These are phyloP conservation scores for Tenebrosternarchus preto DNA, from an alignment of 2,113 vertebrate genomes.

Conservation along the genomic window DNA sequence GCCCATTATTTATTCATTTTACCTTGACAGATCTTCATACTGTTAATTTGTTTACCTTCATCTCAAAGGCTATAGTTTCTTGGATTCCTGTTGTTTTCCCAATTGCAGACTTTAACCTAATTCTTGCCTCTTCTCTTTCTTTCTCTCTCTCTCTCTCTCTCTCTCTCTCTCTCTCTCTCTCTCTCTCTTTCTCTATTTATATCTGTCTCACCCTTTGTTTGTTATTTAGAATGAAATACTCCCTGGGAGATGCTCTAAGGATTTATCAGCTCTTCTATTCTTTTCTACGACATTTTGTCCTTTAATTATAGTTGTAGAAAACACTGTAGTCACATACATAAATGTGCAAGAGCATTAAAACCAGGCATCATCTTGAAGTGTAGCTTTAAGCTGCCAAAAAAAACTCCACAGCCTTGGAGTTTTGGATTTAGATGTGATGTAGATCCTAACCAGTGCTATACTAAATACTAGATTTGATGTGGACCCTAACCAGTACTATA, in stretches of 20 bases:
- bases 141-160: too few relatives aligned
- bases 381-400: too few relatives aligned
- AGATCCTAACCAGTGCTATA: too few relatives aligned
- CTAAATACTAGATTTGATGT: too few relatives aligned
- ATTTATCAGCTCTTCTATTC: too few relatives aligned
- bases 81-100: background rate
- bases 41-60: background rate
- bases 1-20: too few relatives aligned
- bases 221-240: conserved; percentile 55
- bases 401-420: too few relatives aligned
- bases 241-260: background rate
- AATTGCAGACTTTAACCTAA: background rate
- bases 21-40: too few relatives aligned
- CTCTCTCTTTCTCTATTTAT: background rate
- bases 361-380: too few relatives aligned
- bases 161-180: too few relatives aligned
- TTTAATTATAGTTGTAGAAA: background rate
- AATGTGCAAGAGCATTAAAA: background rate
- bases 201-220: background rate
- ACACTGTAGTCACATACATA: background rate
- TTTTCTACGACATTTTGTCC: background rate
- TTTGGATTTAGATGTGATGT: too few relatives aligned
- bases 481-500: too few relatives aligned
- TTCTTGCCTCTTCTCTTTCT: background rate
- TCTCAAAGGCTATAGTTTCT: background rate